Percentiles rank a stretch among this genome's conserved stretches.
phyloP scores from a whole-genome alignment of 1,140 invertebrate species.

The Orius insidiosus region DNA sequence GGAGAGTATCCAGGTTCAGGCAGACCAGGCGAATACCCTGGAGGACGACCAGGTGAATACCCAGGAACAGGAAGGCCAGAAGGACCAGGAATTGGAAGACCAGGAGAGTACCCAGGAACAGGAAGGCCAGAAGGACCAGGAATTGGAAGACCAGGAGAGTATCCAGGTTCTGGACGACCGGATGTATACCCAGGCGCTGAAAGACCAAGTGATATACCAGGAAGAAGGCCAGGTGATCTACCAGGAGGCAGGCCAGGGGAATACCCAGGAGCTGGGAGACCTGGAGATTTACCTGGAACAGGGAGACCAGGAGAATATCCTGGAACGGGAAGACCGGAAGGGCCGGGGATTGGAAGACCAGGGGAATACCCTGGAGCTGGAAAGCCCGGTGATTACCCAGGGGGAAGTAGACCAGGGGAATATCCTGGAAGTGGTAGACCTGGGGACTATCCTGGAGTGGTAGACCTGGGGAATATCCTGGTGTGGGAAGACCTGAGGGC shows the following conservation, averaged over 20 bases:
- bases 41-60: constrained; percentile 16
- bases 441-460: no score
- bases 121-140: background rate
- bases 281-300: no score
- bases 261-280: constrained; percentile 13
- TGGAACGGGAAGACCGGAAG: no score
- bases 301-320: constrained; percentile 14
- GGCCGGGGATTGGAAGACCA: constrained; percentile 1
- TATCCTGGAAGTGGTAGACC: background rate
- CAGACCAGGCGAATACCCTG: no score
- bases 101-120: constrained; percentile 13
- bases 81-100: constrained; percentile 7
- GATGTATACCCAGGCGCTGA: no score
- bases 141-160: no score
- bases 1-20: no score
- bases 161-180: background rate
- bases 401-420: constrained; percentile 4
- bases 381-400: no score
- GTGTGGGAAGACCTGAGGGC: no score
- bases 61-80: constrained; percentile 2
- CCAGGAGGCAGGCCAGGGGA: constrained; percentile 10
- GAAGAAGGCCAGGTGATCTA: constrained; percentile 1
- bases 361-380: constrained; percentile 4
- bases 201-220: constrained; percentile 9
- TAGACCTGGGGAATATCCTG: no score